Conservation (phyloP, 2,797 vertebrate species). For the Acanthis flammea region DNA sequence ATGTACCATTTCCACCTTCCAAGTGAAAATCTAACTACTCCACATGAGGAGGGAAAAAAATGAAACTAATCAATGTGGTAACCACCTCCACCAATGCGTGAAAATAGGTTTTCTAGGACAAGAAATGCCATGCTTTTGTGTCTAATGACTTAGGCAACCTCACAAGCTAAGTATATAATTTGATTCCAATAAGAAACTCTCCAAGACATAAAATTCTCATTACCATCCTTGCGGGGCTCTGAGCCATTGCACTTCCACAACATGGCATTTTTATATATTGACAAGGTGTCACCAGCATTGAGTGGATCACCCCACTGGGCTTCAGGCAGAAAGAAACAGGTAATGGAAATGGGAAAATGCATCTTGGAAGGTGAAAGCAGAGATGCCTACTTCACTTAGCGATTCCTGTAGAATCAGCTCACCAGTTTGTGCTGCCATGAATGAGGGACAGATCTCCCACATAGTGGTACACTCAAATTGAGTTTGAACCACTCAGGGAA, state of each 20-base stretch:
- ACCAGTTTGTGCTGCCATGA: neutral
- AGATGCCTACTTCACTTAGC: neutral
- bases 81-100: neutral
- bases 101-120: slow-evolving; percentile 16
- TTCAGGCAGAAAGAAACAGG: neutral
- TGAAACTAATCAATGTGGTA: neutral
- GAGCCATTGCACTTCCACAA: neutral
- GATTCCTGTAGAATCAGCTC: neutral
- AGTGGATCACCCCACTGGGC: neutral
- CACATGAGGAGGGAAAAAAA: neutral
- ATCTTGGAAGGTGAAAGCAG: neutral
- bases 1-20: neutral
- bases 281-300: slow-evolving; percentile 5
- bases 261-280: neutral
- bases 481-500: neutral
- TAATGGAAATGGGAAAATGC: neutral
- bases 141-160: neutral
- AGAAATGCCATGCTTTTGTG: neutral
- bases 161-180: slow-evolving; percentile 23
- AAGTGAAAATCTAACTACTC: neutral
- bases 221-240: neutral
- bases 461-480: neutral
- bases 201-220: slow-evolving; percentile 40
- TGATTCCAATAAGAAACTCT: slow-evolving; percentile 30
- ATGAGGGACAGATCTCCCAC: neutral